Percentiles rank a stretch among this genome's conserved stretches.
Evolutionary conservation across 2,797 vertebrate genomes (phyloP).

Genomic region (Dendrocincla tyrannina): DNA sequence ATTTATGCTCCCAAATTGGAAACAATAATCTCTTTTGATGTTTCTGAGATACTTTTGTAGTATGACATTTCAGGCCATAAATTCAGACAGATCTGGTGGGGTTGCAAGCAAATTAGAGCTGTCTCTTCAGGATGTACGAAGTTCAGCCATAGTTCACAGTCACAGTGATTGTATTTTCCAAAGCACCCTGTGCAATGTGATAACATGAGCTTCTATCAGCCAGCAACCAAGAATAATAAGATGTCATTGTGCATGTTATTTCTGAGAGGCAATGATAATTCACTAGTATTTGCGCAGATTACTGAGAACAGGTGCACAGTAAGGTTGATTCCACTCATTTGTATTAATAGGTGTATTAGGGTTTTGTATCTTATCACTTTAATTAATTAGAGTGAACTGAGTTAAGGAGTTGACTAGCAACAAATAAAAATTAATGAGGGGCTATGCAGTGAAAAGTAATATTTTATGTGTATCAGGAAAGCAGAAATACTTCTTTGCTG

Average conservation of each 20-base stretch:
- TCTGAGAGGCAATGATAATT: slow-evolving; percentile 16
- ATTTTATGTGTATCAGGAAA: background rate
- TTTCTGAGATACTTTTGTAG: background rate
- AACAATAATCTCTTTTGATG: background rate
- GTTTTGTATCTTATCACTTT: slow-evolving; percentile 17
- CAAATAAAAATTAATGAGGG: slow-evolving; percentile 34
- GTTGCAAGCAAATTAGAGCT: background rate
- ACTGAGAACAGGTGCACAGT: slow-evolving; percentile 49
- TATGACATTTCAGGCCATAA: background rate
- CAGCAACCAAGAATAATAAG: slow-evolving; percentile 1
- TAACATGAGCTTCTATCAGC: slow-evolving; percentile 16
- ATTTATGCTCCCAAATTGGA: background rate
- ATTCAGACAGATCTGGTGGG: background rate
- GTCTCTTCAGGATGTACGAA: background rate
- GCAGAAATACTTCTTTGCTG: background rate
- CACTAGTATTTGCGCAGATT: slow-evolving; percentile 35
- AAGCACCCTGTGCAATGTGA: slow-evolving; percentile 8
- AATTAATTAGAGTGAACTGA: slow-evolving; percentile 71
- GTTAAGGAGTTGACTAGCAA: slow-evolving; percentile 23
- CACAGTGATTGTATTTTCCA: slow-evolving; percentile 28
- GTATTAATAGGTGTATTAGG: slow-evolving; percentile 58
- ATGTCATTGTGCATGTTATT: background rate
- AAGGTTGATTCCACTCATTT: slow-evolving; percentile 43
- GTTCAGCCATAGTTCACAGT: slow-evolving; percentile 30
- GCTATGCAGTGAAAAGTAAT: background rate